Evolutionary conservation across 2,888 invertebrate genomes (phyloP), one percentile per base, ranked within the genome.

Genomic region (Tetragnatha montana): DNA sequence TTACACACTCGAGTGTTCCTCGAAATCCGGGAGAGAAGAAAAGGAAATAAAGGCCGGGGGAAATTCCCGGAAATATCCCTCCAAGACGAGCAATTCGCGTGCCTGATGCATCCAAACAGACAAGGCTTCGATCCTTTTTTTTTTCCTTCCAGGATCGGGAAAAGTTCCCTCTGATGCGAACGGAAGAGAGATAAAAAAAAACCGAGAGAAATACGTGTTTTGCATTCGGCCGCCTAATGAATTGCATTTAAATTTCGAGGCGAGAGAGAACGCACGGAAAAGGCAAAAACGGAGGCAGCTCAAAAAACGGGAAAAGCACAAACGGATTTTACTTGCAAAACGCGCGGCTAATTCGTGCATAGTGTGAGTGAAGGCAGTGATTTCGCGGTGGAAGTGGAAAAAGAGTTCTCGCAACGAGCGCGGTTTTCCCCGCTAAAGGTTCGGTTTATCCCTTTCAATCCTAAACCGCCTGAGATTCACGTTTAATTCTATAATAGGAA

Each of bases 281-380:
- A 83, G 51, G 35, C 19, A 81, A 81, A 89, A 87, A 81, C 49
- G 69, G 68, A 49, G 70, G 19, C n/a, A n/a, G n/a, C 21, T 78
- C 51, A 60, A 78, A 60, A 78, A 60, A 78, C 60, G 51, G 60
- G 60, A 78, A 78, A 78, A 78, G 51, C n/a, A 50, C 71, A 70
- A 84, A 69, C 50, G 78, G 74, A 89, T 89, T 89, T 89, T 89
- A 89, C 89, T 89, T 89, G 89, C 89, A 89, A 89, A 89, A 84
- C 85, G 78, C 85, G 50, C 75, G 51, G 76, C 74, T 85, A 89
- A 89, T 89, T 89, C 89, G 81, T 81, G 51, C 89, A 89, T 89
- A 76, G 89, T 89, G 89, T 89, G 85, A 89, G 81, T 71, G 75
- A 71, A 85, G 81, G 85, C 89, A 85, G 35, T 35, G 35, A 35